Evolutionary conservation across 2,888 invertebrate genomes (phyloP), one percentile per base, ranked within the genome.

Genomic region (Chesias legatella): DNA sequence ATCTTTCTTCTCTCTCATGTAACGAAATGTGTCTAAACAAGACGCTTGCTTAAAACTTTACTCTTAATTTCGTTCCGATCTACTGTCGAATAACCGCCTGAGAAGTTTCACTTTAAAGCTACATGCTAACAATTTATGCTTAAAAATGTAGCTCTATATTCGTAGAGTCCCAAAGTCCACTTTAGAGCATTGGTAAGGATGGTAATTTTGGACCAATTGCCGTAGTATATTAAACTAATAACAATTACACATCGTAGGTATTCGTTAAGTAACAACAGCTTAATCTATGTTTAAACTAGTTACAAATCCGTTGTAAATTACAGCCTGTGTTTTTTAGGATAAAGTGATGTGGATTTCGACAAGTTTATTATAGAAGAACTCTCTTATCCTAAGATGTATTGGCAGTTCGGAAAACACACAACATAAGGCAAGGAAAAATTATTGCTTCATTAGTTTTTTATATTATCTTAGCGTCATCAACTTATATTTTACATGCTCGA

Each of bases 241-340:
- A 48, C 29, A 43, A 76, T 76, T 76, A 72, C 77, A 68, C 63
- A 66, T 71, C 63, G 13, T 42, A 55, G n/a, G n/a, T n/a, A 3
- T 68, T 53, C 56, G 65, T 81, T 85, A 84, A 83, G 83, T 84
- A 82, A 80, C 83, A 76, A 68, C 79, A 79, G 65, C 73, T 77
- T 81, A 76, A 27, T 8, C 21, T 46, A 53, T 46, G 54, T 62
- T 47, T 70, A 64, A 58, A 58, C 75, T 84, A 84, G 71, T 84
- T 77, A 82, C 86, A 86, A 86, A 86, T 86, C 86, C 86, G 74
- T 86, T 79, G 77, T 85, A 73, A 76, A 66, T 84, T 79, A 85
- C 84, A 84, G 83, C 85, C 86, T 71, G 84, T 69, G 59, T 64
- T 65, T 71, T 66, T 71, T 73, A 76, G 70, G 68, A 73, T 71